Percentiles rank a stretch among this genome's conserved stretches.
phyloP scores from a whole-genome alignment of 2,113 vertebrate genomes.

The Vulpes lagopus region DNA sequence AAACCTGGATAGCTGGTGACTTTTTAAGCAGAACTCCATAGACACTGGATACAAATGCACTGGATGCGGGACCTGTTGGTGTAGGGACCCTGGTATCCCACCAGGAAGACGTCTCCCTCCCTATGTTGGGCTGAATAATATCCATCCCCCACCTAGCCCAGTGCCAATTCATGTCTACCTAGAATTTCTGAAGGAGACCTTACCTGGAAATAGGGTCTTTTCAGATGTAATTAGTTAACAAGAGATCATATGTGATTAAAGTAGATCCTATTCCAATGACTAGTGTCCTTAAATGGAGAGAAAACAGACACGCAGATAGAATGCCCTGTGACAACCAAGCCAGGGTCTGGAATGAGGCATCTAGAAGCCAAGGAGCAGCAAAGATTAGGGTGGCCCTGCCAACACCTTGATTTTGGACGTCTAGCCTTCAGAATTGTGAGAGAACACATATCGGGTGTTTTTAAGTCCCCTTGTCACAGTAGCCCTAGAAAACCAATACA shows the following conservation, averaged over 20 bases:
- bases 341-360: not conserved
- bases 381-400: too few relatives aligned
- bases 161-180: not conserved
- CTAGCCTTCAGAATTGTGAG: not conserved
- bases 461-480: not conserved
- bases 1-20: not conserved
- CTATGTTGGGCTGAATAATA: not conserved
- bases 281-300: not conserved
- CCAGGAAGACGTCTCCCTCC: not conserved
- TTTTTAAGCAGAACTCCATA: not conserved
- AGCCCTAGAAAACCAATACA: not conserved
- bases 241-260: not conserved
- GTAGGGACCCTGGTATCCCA: not conserved
- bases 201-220: conserved; percentile 24
- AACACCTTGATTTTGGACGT: not conserved
- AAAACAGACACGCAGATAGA: not conserved
- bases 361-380: not conserved
- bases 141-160: not conserved
- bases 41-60: not conserved
- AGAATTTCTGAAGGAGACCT: not conserved
- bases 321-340: not conserved
- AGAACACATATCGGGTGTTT: not conserved
- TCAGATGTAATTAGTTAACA: not conserved
- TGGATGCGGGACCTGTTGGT: not conserved
- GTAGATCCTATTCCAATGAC: not conserved